Conservation (phyloP, 2,113 vertebrate species). For the Pao palembangensis region DNA sequence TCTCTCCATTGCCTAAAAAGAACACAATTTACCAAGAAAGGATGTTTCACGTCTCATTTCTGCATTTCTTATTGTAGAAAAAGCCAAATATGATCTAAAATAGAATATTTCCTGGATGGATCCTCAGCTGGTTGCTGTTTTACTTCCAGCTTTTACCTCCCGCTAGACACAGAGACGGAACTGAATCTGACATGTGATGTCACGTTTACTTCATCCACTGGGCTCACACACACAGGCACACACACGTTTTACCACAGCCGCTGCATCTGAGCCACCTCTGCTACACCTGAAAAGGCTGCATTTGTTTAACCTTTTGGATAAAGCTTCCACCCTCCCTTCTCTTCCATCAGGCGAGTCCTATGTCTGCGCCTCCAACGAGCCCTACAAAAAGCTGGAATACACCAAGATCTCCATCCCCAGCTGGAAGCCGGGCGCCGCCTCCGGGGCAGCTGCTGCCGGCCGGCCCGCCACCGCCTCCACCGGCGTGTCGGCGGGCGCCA, state of each 20-base stretch:
- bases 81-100: too few relatives aligned
- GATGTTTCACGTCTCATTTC: too few relatives aligned
- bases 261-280: too few relatives aligned
- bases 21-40: too few relatives aligned
- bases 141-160: background rate
- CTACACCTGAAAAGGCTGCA: background rate
- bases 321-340: background rate
- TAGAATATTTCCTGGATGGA: background rate
- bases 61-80: too few relatives aligned
- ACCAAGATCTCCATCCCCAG: constrained; percentile 62
- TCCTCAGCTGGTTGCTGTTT: background rate
- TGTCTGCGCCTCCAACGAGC: constrained; percentile 64
- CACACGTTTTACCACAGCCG: background rate
- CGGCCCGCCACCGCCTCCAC: constrained; percentile 23
- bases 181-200: constrained; percentile 33
- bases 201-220: constrained; percentile 19
- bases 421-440: constrained; percentile 61
- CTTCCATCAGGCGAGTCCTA: constrained; percentile 60
- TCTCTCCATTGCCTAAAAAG: too few relatives aligned
- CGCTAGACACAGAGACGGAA: constrained; percentile 1
- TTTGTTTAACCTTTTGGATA: background rate
- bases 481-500: constrained; percentile 18
- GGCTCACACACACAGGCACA: constrained; percentile 7
- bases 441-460: fast-evolving
- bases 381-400: constrained; percentile 65